Evolutionary conservation across 2,797 vertebrate genomes (phyloP).

Genomic region (Kryptolebias ocellatus): DNA sequence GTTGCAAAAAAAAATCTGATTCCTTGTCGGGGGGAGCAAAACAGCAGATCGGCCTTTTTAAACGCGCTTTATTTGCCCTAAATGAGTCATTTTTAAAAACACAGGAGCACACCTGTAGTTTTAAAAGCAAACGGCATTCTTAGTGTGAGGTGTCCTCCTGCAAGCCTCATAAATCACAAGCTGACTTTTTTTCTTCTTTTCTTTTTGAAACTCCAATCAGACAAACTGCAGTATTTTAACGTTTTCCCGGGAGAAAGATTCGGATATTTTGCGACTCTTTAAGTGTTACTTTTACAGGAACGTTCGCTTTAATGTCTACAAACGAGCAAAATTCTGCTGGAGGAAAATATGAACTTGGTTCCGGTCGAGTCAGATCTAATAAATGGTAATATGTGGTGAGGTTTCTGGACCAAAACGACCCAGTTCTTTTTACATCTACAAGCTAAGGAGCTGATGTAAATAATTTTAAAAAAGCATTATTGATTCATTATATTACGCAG

Average conservation of each 20-base stretch:
- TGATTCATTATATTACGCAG: conserved; percentile 15
- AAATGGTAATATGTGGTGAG: conserved; percentile 53
- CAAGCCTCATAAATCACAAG: conserved; percentile 20
- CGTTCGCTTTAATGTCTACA: conserved; percentile 27
- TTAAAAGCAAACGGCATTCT: conserved; percentile 4
- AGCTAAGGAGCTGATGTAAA: conserved; percentile 23
- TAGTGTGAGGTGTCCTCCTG: conserved; percentile 27
- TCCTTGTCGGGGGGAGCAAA: conserved; percentile 35
- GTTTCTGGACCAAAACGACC: conserved; percentile 75
- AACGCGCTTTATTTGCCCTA: conserved; percentile 41
- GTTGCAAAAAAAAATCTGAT: conserved; percentile 32
- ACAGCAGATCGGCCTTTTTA: conserved; percentile 39
- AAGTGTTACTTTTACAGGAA: conserved; percentile 29
- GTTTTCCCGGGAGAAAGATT: conserved; percentile 23
- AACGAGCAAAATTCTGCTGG: conserved; percentile 27
- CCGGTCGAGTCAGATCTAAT: conserved; percentile 47
- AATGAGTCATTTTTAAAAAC: conserved; percentile 40
- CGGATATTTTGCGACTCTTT: conserved; percentile 19
- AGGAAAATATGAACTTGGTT: conserved; percentile 37
- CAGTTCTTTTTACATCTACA: conserved; percentile 19
- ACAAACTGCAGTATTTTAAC: conserved; percentile 40
- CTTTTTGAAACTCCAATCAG: conserved; percentile 39
- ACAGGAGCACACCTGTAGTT: conserved; percentile 36
- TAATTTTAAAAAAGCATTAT: conserved; percentile 7
- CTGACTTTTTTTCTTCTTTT: conserved; percentile 21